Percentiles rank a stretch among this genome's conserved stretches.
Evolutionary conservation across 2,113 vertebrate genomes (phyloP).

Genomic region (Leucosticte australis): DNA sequence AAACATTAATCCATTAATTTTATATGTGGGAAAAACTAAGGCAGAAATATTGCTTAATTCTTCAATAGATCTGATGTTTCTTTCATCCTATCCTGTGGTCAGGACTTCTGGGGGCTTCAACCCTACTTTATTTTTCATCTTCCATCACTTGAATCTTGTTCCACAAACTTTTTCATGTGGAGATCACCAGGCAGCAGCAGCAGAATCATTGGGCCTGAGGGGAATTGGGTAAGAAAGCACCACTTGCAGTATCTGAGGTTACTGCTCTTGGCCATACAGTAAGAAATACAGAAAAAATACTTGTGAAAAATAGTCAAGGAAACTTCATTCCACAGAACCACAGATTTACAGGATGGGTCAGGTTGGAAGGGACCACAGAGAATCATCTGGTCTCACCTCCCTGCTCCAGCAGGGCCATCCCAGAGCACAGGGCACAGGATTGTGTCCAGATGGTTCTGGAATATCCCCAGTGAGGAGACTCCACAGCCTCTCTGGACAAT

Average conservation of each 20-base stretch:
- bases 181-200: neutral
- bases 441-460: accelerated
- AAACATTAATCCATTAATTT: neutral
- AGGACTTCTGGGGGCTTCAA: neutral
- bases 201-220: neutral
- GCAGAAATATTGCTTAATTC: neutral
- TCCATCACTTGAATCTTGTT: neutral
- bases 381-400: neutral
- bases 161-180: neutral
- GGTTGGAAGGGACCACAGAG: neutral
- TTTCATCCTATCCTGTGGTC: neutral
- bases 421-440: neutral
- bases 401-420: neutral
- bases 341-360: neutral
- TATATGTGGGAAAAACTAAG: neutral
- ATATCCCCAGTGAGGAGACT: neutral
- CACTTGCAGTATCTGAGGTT: neutral
- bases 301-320: neutral
- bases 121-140: neutral
- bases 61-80: neutral
- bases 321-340: neutral
- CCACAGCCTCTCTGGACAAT: neutral
- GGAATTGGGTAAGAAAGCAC: neutral
- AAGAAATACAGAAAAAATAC: neutral
- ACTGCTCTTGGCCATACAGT: neutral